Evolutionary conservation across 2,797 vertebrate species (phyloP), one percentile per base, ranked within the genome.

Genomic region (Valencia hispanica): DNA sequence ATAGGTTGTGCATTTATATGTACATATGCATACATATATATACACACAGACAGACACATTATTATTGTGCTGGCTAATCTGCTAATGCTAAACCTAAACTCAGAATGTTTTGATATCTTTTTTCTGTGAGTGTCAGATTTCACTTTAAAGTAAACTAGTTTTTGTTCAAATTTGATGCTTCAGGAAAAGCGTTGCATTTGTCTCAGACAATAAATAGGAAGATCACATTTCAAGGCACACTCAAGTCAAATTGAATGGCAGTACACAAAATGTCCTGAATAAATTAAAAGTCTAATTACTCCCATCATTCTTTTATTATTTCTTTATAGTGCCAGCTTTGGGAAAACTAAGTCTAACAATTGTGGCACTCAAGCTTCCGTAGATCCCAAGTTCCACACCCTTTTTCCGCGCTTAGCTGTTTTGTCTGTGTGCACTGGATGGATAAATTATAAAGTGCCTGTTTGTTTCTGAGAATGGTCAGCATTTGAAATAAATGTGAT

Each of bases 221-320:
- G 97, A 97, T 98, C 96, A 92, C 95, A 97, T 96, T 97, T 97
- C 96, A 99, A 99, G 98, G 97, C 97, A 99, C 98, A 97, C 97
- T 97, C 97, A 97, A 94, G 84, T 98, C 97, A 96, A 97, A 97
- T 97, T 95, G 95, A 96, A 97, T 94, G 96, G 96, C 97, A 97
- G 97, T 96, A 97, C 94, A 96, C 96, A 96, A 96, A 97, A 96
- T 96, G 96, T 97, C 96, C 96, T 96, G 94, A 96, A 96, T 97
- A 96, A 97, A 96, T 96, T 94, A 95, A 68, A 43, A 68, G 43
- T 43, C 11, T 93, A 94, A 34, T 53, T 53, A 14, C 27, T 57
- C 7, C n/a, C 70, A 55, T 57, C 5, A 30, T 57, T 55, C 17
- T 91, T 66, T 95, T 27, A 0, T 39, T 39, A 59, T 4, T 25